A percentile compares a stretch with the other conserved stretches of the same genome.
phyloP scores from a whole-genome alignment of 2,797 vertebrate genomes.

The Lemur catta region DNA sequence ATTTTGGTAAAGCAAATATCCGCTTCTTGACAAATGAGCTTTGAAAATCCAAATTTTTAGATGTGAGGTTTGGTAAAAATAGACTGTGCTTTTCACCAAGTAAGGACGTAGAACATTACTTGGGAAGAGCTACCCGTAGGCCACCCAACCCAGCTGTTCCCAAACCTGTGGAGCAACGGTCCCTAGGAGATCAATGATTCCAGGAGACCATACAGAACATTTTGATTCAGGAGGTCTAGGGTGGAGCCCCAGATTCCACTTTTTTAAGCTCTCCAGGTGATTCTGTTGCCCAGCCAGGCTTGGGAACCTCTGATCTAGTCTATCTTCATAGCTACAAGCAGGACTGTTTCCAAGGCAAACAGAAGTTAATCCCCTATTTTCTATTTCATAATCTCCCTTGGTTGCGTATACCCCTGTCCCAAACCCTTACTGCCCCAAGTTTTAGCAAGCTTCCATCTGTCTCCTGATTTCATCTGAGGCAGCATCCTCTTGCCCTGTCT shows the following conservation, averaged over 20 bases:
- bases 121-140: background rate
- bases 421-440: background rate
- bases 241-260: background rate
- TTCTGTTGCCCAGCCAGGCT: background rate
- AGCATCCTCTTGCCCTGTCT: conserved; percentile 38
- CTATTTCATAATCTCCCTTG: conserved; percentile 22
- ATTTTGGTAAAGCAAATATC: background rate
- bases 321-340: background rate
- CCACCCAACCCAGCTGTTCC: background rate
- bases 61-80: background rate
- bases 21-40: background rate
- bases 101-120: background rate
- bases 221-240: background rate
- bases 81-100: background rate
- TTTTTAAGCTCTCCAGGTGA: conserved; percentile 16
- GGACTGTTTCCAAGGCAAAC: background rate
- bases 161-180: background rate
- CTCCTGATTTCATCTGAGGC: background rate
- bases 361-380: background rate
- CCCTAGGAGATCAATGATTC: background rate
- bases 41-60: background rate
- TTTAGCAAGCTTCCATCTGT: conserved; percentile 15
- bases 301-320: background rate
- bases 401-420: background rate
- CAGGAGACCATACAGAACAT: background rate